Evolutionary conservation across 2,888 invertebrate species (phyloP).

Genomic region (Smittia sp.): DNA sequence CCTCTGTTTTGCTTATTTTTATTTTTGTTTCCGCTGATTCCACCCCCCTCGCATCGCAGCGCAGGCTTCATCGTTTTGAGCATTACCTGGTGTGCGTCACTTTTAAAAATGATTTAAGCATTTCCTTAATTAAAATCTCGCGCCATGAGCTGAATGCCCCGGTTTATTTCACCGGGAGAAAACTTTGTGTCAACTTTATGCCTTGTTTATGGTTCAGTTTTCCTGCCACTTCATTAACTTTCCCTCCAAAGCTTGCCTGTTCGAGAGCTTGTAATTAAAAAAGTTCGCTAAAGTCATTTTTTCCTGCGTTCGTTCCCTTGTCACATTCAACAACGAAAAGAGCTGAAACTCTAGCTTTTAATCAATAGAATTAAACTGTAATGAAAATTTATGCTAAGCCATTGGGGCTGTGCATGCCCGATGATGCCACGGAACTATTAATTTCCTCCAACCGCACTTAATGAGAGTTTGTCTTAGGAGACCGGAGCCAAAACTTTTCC

Average conservation of each 20-base stretch:
- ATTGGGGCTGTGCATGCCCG: not conserved
- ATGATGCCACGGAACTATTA: conserved; percentile 14
- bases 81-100: not conserved
- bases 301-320: not conserved
- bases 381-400: conserved; percentile 28
- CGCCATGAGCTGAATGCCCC: too few relatives aligned
- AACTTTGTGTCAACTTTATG: too few relatives aligned
- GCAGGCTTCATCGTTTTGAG: not conserved
- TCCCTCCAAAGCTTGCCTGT: not conserved
- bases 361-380: conserved; percentile 37
- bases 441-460: not conserved
- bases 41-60: not conserved
- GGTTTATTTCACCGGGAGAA: too few relatives aligned
- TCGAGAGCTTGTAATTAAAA: conserved; percentile 23
- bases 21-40: not conserved
- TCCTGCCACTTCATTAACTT: conserved; percentile 24
- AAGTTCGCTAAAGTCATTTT: conserved; percentile 34
- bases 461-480: not conserved
- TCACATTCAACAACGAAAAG: not conserved
- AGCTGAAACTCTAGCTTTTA: not conserved
- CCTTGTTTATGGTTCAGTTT: not conserved
- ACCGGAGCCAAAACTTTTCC: conserved; percentile 3
- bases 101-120: conserved; percentile 10
- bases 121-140: conserved; percentile 14
- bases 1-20: not conserved